These are phyloP conservation scores for Taphrorychus bicolor DNA, from an alignment of 2,888 invertebrate genomes.

Conservation along the genomic window DNA sequence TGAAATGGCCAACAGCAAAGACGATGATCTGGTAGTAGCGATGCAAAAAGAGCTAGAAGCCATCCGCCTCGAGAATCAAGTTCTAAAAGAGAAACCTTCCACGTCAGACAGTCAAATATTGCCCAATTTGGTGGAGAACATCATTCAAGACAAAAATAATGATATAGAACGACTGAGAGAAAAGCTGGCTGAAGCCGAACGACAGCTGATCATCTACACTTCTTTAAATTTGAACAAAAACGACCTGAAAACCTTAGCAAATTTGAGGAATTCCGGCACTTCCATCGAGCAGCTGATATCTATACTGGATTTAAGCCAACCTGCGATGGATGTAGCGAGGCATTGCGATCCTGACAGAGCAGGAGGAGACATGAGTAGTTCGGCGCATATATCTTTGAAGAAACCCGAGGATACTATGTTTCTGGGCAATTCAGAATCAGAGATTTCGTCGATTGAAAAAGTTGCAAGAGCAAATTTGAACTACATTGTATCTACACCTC, in stretches of 20 bases:
- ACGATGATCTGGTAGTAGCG: slow-evolving; percentile 61
- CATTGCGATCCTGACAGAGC: slow-evolving; percentile 34
- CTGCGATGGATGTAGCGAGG: slow-evolving; percentile 60
- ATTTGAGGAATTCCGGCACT: slow-evolving; percentile 69
- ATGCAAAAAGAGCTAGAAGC: slow-evolving; percentile 64
- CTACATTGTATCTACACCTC: slow-evolving; percentile 55
- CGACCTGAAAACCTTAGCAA: slow-evolving; percentile 61
- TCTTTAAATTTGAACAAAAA: slow-evolving; percentile 68
- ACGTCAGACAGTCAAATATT: slow-evolving; percentile 61
- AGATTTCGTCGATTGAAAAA: slow-evolving; percentile 55
- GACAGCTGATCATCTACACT: slow-evolving; percentile 62
- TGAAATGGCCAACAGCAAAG: slow-evolving; percentile 51
- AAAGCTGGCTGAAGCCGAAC: slow-evolving; percentile 65
- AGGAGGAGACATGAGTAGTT: slow-evolving; percentile 40
- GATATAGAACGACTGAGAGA: slow-evolving; percentile 70
- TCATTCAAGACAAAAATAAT: slow-evolving; percentile 73
- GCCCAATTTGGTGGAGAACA: slow-evolving; percentile 66
- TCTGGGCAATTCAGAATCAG: slow-evolving; percentile 44
- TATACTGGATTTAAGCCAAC: slow-evolving; percentile 75
- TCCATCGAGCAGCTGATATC: slow-evolving; percentile 77
- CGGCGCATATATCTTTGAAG: slow-evolving; percentile 32
- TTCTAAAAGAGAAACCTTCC: slow-evolving; percentile 61
- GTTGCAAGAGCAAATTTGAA: slow-evolving; percentile 59
- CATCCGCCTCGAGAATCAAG: slow-evolving; percentile 58
- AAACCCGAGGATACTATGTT: slow-evolving; percentile 37